Evolutionary conservation across 2,888 invertebrate genomes (phyloP).

Genomic region (Eudemis profundana): DNA sequence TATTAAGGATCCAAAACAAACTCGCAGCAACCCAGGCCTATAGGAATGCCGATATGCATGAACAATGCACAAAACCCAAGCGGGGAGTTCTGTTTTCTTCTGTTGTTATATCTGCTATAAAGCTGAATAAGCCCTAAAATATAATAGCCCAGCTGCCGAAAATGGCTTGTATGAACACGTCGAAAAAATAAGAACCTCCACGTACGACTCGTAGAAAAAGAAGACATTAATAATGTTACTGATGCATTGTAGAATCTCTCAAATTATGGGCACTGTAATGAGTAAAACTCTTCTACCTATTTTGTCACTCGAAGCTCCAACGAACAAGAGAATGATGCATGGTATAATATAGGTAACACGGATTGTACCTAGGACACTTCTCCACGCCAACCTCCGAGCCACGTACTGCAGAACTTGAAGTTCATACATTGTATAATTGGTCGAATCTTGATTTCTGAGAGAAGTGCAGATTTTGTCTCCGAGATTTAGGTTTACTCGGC

Average conservation of each 20-base stretch:
- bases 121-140: slow-evolving; percentile 91
- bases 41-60: slow-evolving; percentile 90
- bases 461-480: slow-evolving; percentile 88
- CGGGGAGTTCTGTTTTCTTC: slow-evolving; percentile 89
- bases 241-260: slow-evolving; percentile 88
- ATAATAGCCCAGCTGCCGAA: slow-evolving; percentile 91
- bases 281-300: slow-evolving; percentile 87
- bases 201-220: slow-evolving; percentile 88
- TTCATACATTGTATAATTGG: slow-evolving; percentile 71
- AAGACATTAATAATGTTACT: slow-evolving; percentile 89
- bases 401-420: slow-evolving; percentile 86
- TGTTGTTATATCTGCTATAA: slow-evolving; percentile 90
- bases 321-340: slow-evolving; percentile 88
- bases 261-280: slow-evolving; percentile 89
- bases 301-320: slow-evolving; percentile 89
- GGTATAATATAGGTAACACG: too few species aligned
- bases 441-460: slow-evolving; percentile 87
- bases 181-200: slow-evolving; percentile 89
- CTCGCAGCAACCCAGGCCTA: slow-evolving; percentile 91
- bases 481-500: slow-evolving; percentile 89
- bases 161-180: slow-evolving; percentile 88
- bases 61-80: slow-evolving; percentile 92
- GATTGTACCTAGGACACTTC: slow-evolving; percentile 89
- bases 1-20: slow-evolving; percentile 75
- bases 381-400: slow-evolving; percentile 90